Conservation (phyloP, 2,888 invertebrate genomes). For the Zygaena filipendulae region DNA sequence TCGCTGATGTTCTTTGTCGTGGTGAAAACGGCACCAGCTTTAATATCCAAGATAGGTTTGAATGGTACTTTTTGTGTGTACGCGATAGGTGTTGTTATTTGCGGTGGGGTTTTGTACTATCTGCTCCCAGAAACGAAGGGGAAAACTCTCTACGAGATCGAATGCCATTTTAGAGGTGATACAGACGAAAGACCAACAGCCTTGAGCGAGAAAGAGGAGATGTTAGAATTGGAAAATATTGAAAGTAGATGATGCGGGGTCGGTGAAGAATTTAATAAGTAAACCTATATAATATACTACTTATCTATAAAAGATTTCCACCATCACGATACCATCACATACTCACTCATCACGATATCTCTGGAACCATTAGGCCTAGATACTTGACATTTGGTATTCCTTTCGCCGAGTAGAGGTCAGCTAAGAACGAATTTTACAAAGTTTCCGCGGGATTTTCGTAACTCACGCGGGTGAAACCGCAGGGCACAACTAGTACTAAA, state of each 20-base stretch:
- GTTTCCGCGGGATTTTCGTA: too few relatives aligned
- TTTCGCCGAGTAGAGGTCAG: too few relatives aligned
- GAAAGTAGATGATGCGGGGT: conserved; percentile 43
- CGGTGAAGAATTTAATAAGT: too few relatives aligned
- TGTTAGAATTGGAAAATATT: conserved; percentile 44
- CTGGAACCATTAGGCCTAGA: too few relatives aligned
- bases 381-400: too few relatives aligned
- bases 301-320: too few relatives aligned
- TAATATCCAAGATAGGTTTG: conserved; percentile 62
- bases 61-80: conserved; percentile 71
- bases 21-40: conserved; percentile 72
- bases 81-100: conserved; percentile 61
- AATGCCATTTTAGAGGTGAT: conserved; percentile 60
- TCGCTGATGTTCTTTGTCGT: conserved; percentile 73
- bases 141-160: conserved; percentile 74
- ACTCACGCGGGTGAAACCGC: too few relatives aligned
- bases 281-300: too few relatives aligned
- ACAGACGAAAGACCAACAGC: conserved; percentile 18
- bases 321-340: too few relatives aligned
- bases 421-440: too few relatives aligned
- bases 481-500: too few relatives aligned
- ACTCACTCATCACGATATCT: too few relatives aligned
- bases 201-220: conserved; percentile 36
- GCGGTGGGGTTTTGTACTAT: conserved; percentile 66
- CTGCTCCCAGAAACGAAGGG: conserved; percentile 77